Evolutionary conservation across 2,113 vertebrate genomes (phyloP).

Genomic region (Xiphophorus hellerii): DNA sequence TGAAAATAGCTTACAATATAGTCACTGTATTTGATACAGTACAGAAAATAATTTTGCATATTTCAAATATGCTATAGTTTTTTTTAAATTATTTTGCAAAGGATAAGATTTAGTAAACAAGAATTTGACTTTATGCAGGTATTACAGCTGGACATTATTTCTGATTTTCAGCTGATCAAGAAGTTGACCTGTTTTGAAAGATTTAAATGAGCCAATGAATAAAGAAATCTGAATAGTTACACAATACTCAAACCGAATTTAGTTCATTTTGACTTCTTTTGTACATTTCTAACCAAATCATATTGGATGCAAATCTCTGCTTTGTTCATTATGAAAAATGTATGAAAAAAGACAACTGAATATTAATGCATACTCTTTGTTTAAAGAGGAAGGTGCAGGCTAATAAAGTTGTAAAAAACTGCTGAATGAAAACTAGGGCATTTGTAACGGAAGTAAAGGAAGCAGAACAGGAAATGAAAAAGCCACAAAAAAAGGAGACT

Average conservation of each 20-base stretch:
- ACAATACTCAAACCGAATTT: not conserved
- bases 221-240: not conserved
- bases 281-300: not conserved
- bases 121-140: not conserved
- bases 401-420: conserved; percentile 12
- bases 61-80: not conserved
- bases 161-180: not conserved
- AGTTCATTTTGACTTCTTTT: not conserved
- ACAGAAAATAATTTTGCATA: not conserved
- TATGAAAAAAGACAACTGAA: no score
- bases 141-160: no score
- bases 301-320: not conserved
- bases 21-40: no score
- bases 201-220: not conserved
- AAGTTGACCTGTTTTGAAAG: not conserved
- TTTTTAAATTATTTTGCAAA: not conserved
- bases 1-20: no score
- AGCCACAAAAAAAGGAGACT: conserved; percentile 35
- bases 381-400: not conserved
- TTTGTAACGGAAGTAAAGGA: conserved; percentile 27
- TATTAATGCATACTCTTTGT: not conserved
- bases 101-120: not conserved
- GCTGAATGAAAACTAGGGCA: conserved; percentile 25
- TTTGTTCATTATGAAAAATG: no score
- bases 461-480: conserved; percentile 38